Evolutionary conservation across 2,888 invertebrate species (phyloP).

Genomic region (Onchidella celtica): DNA sequence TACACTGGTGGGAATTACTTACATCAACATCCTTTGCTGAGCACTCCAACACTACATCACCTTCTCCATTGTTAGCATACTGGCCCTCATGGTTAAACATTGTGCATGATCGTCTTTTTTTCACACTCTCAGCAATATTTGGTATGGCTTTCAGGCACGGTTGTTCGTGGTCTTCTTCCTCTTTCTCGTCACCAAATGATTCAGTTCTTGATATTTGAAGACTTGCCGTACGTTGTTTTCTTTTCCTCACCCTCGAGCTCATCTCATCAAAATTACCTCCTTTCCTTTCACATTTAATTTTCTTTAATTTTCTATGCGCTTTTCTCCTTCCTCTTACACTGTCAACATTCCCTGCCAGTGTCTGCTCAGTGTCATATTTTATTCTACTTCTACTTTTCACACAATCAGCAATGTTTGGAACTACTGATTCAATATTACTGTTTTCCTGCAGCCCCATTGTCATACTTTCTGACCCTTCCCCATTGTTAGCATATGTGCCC

Average conservation of each 20-base stretch:
- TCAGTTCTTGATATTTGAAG: too few relatives aligned
- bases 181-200: not conserved
- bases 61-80: constrained; percentile 45
- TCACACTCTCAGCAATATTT: constrained; percentile 46
- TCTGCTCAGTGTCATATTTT: too few relatives aligned
- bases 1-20: too few relatives aligned
- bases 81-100: constrained; percentile 46
- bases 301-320: not conserved
- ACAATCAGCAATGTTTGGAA: constrained; percentile 41
- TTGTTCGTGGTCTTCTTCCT: not conserved
- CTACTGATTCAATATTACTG: not conserved
- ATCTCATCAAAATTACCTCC: too few relatives aligned
- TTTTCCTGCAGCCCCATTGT: not conserved
- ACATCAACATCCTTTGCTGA: not conserved
- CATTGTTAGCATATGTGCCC: constrained; percentile 2
- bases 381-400: constrained; percentile 32
- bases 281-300: not conserved
- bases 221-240: too few relatives aligned
- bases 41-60: not conserved
- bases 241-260: too few relatives aligned
- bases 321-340: constrained; percentile 7
- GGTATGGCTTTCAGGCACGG: constrained; percentile 9
- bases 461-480: not conserved
- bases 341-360: too few relatives aligned
- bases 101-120: constrained; percentile 43